Evolutionary conservation across 64 coral and sea anemone species (phyloP), one percentile per base, ranked within the genome.

Genomic region (Pocillopora damicornis): DNA sequence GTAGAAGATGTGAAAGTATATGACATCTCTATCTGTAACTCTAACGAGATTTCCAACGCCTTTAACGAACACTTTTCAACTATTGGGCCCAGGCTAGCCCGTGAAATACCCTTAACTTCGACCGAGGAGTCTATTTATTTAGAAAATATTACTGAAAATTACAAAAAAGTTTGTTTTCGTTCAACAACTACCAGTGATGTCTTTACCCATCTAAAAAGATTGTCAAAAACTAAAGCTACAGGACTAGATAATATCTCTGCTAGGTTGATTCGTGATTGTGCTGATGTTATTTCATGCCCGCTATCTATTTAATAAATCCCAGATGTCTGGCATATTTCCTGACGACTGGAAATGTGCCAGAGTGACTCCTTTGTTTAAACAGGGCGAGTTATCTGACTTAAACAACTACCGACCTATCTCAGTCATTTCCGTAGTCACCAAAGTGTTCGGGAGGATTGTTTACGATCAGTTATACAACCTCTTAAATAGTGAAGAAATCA

Each of bases 331-430:
- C 34, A 64, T 88, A 65, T 77, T 30, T 30, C 30, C 79, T 79
- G 60, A 60, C 68, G 75, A 89, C 62, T 30, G 30, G 75, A 79
- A 89, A 88, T 88, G 75, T 61, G 75, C 72, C 15, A 30, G n/a
- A 30, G 87, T 89, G 10, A 89, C 87, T 79, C 75, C 87, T 18
- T 79, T 89, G 20, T 89, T 89, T 58, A 89, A 89, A 68, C 75
- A 89, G 60, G 87, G 87, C 0, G 60, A 89, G 13, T 67, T 0
- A 68, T 75, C 63, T 79, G 75, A 89, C 45, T 30, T 81, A 59
- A 81, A 81, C 67, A 89, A 89, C 30, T 89, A 89, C 63, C 87
- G 76, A 61, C 87, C 62, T 61, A 88, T 88, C 30, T 88, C 87
- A 15, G 74, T 88, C 23, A 61, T 88, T 72, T 63, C 86, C 37